Base-by-base conservation (phyloP, 2,888 invertebrate genomes). In the Spialia ferax region DNA sequence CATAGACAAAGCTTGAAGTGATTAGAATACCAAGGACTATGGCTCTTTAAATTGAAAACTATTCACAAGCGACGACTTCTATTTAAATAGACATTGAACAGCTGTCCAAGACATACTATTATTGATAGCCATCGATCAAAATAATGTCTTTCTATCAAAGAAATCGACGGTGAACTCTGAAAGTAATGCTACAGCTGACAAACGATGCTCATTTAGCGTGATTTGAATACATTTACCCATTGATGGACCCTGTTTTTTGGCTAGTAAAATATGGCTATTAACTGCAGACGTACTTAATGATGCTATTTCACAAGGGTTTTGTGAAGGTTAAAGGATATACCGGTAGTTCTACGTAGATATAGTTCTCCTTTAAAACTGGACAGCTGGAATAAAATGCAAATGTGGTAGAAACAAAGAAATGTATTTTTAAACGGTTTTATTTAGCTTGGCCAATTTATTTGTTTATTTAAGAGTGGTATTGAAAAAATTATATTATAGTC, bases 11-110 rank as follows among this genome's bases (percentile, higher is more conserved):
- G 48, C 3, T 22, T 22, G 4, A 20, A 48, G 22, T 48, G 10
- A 48, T 22, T 42, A 42, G 20, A 48, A 48, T 22, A 22, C 11
- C 23, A 2, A 52, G n/a, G n/a, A n/a, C 18, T 26, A 1, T 23
- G 7, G 5, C 23, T 26, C 35, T 54, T 50, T 38, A 63, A 54
- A 63, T 63, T 63, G 63, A 55, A 63, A 63, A 63, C 63, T 45
- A 63, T 63, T 29, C 55, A 20, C 18, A 45, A 15, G 15, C 45
- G 10, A 45, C 29, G n/a, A 10, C 55, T 18, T 20, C 55, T 55
- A 45, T 45, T 55, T 63, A 45, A 63, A 45, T 29, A 45, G 55
- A 55, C 8, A 54, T 63, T 32, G 32, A 26, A 18, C 38, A 5
- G 23, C 35, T 42, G n/a, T 23, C 52, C 13, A 38, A 35, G 32